Percentiles rank a stretch among this genome's conserved stretches.
phyloP scores from a whole-genome alignment of 2,888 invertebrate species.

The Dryococelus australis region DNA sequence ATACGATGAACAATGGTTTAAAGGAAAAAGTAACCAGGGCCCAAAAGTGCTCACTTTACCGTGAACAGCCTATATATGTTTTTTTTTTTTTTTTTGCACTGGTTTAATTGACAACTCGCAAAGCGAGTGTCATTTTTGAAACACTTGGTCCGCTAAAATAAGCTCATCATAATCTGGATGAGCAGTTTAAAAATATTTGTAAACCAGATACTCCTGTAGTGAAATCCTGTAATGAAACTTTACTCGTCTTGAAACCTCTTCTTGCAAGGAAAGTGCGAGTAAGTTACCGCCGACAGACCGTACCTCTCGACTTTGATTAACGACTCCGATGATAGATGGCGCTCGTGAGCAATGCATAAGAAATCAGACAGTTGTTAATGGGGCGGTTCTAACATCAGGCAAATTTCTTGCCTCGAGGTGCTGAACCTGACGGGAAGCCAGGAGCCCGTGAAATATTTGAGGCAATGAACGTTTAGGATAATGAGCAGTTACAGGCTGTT shows the following conservation, averaged over 20 bases:
- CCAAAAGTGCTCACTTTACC: too few species aligned
- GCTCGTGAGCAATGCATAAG: not conserved
- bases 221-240: too few species aligned
- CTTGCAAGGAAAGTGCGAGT: not conserved
- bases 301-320: not conserved
- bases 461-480: not conserved
- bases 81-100: too few species aligned
- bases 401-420: not conserved
- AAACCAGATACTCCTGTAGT: too few species aligned
- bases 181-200: too few species aligned
- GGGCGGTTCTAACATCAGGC: not conserved
- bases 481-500: not conserved
- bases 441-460: not conserved
- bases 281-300: not conserved
- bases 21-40: too few species aligned
- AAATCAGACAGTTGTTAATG: not conserved
- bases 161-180: too few species aligned
- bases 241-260: not conserved
- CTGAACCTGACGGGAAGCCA: not conserved
- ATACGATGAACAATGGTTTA: too few species aligned
- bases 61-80: too few species aligned
- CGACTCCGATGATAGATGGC: not conserved
- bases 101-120: too few species aligned
- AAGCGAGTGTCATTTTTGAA: too few species aligned
- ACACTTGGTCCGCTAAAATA: too few species aligned